These are phyloP conservation scores for Iguana delicatissima DNA, from an alignment of 2,797 vertebrate species.

Conservation along the genomic window DNA sequence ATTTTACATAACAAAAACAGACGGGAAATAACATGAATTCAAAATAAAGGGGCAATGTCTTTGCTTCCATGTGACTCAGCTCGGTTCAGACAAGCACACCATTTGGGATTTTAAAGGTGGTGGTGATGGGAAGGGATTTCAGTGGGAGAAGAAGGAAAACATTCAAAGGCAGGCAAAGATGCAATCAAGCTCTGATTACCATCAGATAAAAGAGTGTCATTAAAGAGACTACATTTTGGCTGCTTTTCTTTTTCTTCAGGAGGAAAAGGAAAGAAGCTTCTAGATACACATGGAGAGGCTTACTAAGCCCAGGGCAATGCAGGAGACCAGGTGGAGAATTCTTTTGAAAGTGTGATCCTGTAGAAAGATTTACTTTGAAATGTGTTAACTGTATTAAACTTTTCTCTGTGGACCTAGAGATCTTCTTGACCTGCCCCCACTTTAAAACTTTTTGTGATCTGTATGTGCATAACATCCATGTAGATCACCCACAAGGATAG, in stretches of 20 bases:
- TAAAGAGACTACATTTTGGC: background rate
- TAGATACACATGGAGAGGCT: background rate
- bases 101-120: background rate
- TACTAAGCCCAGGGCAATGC: background rate
- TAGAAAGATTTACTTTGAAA: background rate
- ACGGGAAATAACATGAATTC: background rate
- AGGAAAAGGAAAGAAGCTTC: background rate
- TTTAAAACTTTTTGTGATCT: background rate
- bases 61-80: background rate
- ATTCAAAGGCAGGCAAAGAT: background rate
- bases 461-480: background rate
- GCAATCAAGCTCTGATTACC: background rate
- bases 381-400: background rate
- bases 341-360: too few species aligned
- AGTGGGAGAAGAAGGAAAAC: background rate
- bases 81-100: too few species aligned
- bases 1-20: conserved; percentile 34
- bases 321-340: background rate
- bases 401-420: background rate
- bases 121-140: background rate
- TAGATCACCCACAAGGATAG: background rate
- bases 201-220: background rate
- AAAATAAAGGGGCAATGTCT: background rate
- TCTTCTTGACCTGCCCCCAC: background rate
- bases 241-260: conserved; percentile 7